These are phyloP conservation scores for Periphyllus acericola DNA, from an alignment of 2,888 invertebrate species.

Conservation along the genomic window DNA sequence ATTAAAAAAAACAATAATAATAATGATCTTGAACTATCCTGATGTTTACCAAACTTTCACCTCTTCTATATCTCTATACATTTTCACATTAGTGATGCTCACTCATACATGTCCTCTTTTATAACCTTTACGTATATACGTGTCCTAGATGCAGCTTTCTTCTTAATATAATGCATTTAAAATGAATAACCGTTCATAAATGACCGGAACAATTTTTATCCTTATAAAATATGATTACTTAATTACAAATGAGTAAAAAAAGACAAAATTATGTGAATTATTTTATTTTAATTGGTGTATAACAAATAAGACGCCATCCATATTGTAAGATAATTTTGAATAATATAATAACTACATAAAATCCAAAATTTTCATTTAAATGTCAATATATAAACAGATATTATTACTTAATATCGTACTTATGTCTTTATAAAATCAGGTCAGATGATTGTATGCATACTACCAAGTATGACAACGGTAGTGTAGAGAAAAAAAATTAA, in stretches of 20 bases:
- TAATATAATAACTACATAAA: neutral
- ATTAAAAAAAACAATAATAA: neutral
- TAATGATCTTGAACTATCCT: constrained; percentile 24
- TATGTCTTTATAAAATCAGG: constrained; percentile 14
- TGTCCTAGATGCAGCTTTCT: constrained; percentile 47
- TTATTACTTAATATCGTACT: constrained; percentile 13
- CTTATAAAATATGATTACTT: constrained; percentile 5
- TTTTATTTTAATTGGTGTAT: neutral
- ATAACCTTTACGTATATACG: constrained; percentile 18
- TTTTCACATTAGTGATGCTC: constrained; percentile 44
- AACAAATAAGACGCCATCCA: neutral
- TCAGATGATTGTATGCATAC: constrained; percentile 19
- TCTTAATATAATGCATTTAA: constrained; percentile 25
- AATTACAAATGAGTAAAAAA: neutral
- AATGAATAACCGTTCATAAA: neutral
- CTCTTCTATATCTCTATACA: neutral
- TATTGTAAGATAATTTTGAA: neutral
- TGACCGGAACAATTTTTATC: neutral
- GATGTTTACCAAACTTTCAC: constrained; percentile 38
- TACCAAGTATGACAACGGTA: neutral
- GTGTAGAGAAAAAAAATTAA: constrained; percentile 32
- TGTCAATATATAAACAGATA: neutral
- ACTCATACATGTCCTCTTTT: constrained; percentile 29
- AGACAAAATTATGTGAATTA: neutral
- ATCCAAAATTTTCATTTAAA: neutral